These are phyloP conservation scores for Erebia ligea DNA, from an alignment of 2,888 invertebrate species.

Conservation along the genomic window DNA sequence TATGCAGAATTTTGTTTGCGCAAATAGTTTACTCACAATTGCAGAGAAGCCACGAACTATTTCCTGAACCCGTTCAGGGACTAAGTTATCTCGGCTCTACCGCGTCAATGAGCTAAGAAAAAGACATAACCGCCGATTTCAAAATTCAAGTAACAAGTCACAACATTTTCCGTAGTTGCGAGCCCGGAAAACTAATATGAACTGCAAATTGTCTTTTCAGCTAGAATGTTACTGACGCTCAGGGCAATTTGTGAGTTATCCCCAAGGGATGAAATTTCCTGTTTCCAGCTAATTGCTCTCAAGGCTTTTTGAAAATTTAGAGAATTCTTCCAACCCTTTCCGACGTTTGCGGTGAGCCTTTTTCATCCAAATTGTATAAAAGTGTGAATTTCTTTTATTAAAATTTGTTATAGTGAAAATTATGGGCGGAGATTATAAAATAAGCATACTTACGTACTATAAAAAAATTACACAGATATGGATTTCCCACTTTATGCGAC, in stretches of 20 bases:
- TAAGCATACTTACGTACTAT: no score
- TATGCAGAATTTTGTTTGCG: background rate
- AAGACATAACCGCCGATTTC: constrained; percentile 29
- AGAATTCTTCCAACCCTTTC: constrained; percentile 31
- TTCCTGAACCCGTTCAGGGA: constrained; percentile 13
- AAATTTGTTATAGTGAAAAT: no score
- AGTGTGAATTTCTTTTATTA: no score
- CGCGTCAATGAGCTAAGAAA: constrained; percentile 26
- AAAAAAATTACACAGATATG: no score
- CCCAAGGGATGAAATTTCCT: constrained; percentile 77
- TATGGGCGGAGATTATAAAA: no score
- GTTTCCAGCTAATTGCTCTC: constrained; percentile 70
- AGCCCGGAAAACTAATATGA: constrained; percentile 48
- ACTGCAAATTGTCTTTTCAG: constrained; percentile 67
- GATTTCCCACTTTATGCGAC: no score
- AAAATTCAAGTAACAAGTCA: constrained; percentile 33
- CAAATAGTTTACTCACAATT: background rate
- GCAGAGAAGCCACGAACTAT: constrained; percentile 2
- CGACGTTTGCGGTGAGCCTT: constrained; percentile 8
- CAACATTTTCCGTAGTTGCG: constrained; percentile 34
- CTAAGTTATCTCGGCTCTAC: constrained; percentile 10
- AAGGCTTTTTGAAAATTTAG: constrained; percentile 43
- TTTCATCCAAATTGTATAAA: background rate
- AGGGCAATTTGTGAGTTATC: constrained; percentile 71
- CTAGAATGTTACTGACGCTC: constrained; percentile 64